Conservation (phyloP, 2,113 vertebrate genomes). For the Rhabdornis inornatus region DNA sequence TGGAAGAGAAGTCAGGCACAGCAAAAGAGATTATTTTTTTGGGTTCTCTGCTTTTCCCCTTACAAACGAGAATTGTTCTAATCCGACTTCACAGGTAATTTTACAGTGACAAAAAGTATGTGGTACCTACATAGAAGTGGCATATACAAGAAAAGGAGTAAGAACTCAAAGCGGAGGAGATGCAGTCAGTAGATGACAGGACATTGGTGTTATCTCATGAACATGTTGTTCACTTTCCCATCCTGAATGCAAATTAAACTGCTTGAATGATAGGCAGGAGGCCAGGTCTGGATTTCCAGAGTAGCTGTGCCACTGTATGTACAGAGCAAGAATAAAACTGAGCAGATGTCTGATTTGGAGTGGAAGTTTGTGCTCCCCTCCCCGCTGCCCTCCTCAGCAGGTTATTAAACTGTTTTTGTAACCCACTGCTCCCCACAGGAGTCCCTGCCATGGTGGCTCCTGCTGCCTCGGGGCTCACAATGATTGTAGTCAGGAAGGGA, state of each 20-base stretch:
- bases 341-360: neutral
- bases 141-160: neutral
- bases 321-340: neutral
- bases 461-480: neutral
- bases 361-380: accelerated
- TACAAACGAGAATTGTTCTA: neutral
- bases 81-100: neutral
- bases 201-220: neutral
- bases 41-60: neutral
- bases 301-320: neutral
- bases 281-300: neutral
- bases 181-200: neutral
- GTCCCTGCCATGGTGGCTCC: accelerated
- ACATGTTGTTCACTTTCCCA: neutral
- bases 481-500: neutral
- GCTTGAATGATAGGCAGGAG: neutral
- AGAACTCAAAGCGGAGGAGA: neutral
- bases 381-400: neutral
- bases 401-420: neutral
- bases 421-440: accelerated
- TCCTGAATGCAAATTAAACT: neutral
- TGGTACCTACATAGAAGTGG: neutral
- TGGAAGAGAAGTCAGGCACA: neutral
- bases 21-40: neutral
- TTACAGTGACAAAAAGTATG: neutral